Evolutionary conservation across 2,888 invertebrate species (phyloP).

Genomic region (Sinohyriopsis cumingii): DNA sequence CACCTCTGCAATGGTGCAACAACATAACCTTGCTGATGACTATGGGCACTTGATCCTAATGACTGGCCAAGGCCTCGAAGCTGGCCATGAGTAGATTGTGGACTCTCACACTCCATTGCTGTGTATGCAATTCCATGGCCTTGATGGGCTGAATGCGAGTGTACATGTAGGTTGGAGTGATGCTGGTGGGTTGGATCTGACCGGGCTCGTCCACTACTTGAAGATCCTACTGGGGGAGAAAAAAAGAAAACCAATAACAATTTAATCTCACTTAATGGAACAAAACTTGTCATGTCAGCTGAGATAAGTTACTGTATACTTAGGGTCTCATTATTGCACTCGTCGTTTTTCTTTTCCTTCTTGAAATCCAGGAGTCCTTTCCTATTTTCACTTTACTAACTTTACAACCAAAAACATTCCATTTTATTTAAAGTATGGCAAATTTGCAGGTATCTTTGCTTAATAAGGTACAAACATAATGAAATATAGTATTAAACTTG

Average conservation of each 20-base stretch:
- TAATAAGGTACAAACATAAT: too few relatives aligned
- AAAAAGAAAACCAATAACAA: not conserved
- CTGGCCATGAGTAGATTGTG: constrained; percentile 28
- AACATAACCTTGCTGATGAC: constrained; percentile 48
- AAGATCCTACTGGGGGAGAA: constrained; percentile 53
- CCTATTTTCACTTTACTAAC: too few relatives aligned
- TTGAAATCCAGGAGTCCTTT: too few relatives aligned
- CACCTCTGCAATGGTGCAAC: constrained; percentile 31
- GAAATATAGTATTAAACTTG: too few relatives aligned
- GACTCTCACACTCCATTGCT: constrained; percentile 64
- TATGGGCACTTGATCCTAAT: constrained; percentile 23
- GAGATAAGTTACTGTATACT: too few relatives aligned
- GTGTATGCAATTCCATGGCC: constrained; percentile 39
- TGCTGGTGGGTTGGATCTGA: constrained; percentile 72
- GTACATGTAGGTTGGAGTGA: constrained; percentile 57
- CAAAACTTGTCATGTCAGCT: too few relatives aligned
- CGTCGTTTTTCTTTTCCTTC: too few relatives aligned
- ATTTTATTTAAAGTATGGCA: too few relatives aligned
- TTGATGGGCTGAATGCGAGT: constrained; percentile 57
- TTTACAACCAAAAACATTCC: too few relatives aligned
- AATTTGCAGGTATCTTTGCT: too few relatives aligned
- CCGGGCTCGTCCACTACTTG: constrained; percentile 64
- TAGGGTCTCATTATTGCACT: too few relatives aligned
- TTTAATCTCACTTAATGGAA: too few relatives aligned
- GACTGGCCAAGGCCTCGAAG: constrained; percentile 17